Conservation (phyloP, 2,888 invertebrate genomes). For the Tipula vernalis region DNA sequence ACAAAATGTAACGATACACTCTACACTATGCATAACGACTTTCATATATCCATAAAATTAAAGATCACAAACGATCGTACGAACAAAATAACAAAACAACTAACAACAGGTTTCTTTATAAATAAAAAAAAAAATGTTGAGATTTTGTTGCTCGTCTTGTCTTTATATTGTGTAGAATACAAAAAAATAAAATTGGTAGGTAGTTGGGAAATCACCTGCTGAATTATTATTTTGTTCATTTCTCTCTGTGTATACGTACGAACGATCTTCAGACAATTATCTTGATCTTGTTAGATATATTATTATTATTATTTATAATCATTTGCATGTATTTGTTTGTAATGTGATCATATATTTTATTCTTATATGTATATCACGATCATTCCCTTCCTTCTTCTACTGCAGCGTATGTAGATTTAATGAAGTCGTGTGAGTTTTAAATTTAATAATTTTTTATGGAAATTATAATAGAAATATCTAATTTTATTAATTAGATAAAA, state of each 20-base stretch:
- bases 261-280: neutral
- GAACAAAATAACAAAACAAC: neutral
- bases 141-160: neutral
- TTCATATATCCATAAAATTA: neutral
- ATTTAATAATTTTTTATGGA: neutral
- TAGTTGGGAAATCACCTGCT: conserved; percentile 4
- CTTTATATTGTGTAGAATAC: neutral
- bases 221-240: neutral
- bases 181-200: neutral
- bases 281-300: neutral
- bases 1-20: neutral
- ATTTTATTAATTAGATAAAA: neutral
- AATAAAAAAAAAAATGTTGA: neutral
- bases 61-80: neutral
- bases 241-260: neutral
- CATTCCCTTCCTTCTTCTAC: neutral
- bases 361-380: neutral
- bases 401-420: neutral
- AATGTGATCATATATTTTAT: neutral
- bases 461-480: conserved; percentile 4
- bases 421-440: neutral
- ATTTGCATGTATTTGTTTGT: neutral
- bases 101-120: neutral
- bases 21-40: neutral
- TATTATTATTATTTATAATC: neutral